phyloP scores from a whole-genome alignment of 2,888 invertebrate genomes.

The Balanococcus diminutus region DNA sequence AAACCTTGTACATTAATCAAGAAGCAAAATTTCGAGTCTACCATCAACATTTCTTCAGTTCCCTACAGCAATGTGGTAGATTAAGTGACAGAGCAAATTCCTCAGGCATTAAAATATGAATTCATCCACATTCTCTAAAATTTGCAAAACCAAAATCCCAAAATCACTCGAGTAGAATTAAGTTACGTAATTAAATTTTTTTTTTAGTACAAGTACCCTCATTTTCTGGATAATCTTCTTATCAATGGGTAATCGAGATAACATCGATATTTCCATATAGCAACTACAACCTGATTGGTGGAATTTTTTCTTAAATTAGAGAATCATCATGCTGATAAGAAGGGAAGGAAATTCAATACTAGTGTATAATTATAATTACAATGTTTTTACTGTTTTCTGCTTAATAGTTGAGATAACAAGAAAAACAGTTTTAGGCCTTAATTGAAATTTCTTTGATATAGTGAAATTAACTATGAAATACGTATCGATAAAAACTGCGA shows the following conservation, averaged over 20 bases:
- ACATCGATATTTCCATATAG: neutral
- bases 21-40: too few relatives aligned
- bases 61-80: too few relatives aligned
- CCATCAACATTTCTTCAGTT: too few relatives aligned
- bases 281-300: neutral
- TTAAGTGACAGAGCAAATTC: too few relatives aligned
- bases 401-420: neutral
- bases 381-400: neutral
- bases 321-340: neutral
- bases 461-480: neutral
- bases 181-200: too few relatives aligned
- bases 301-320: neutral
- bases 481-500: neutral
- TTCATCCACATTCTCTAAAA: too few relatives aligned
- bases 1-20: too few relatives aligned
- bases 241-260: neutral
- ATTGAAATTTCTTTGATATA: conserved; percentile 2
- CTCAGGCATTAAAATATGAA: too few relatives aligned
- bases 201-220: too few relatives aligned
- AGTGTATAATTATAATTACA: neutral
- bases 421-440: conserved; percentile 6
- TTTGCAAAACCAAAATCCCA: too few relatives aligned
- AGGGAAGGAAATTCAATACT: neutral
- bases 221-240: neutral
- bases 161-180: too few relatives aligned